These are phyloP conservation scores for Coracias cyanogaster DNA, from an alignment of 2,797 vertebrate genomes.

Conservation along the genomic window DNA sequence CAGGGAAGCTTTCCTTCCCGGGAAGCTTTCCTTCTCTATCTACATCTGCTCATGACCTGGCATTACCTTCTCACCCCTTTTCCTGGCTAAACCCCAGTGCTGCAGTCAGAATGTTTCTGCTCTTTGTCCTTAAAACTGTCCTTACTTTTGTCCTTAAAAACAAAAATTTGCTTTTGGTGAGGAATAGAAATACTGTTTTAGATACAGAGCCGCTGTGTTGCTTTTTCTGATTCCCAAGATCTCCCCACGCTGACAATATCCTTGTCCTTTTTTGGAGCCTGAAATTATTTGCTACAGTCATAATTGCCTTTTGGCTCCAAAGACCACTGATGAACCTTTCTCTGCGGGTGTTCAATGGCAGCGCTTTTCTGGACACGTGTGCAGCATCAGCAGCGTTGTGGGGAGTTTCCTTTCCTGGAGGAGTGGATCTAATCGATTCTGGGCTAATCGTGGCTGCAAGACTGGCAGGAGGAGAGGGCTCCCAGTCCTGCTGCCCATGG, in stretches of 20 bases:
- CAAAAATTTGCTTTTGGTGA: background rate
- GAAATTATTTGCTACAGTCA: background rate
- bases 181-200: background rate
- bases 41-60: background rate
- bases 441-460: background rate
- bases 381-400: background rate
- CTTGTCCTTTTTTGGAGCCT: background rate
- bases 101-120: background rate
- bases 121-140: background rate
- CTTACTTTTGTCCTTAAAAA: background rate
- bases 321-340: background rate
- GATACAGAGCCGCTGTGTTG: accelerated
- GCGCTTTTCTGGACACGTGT: background rate
- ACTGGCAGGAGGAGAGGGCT: background rate
- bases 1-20: background rate
- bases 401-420: background rate
- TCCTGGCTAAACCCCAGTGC: background rate
- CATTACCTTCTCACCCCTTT: background rate
- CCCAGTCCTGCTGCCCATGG: accelerated
- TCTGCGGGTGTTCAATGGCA: background rate
- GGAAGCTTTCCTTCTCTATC: background rate
- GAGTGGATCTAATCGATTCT: background rate
- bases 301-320: background rate
- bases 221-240: background rate
- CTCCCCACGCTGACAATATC: accelerated